phyloP scores from a whole-genome alignment of 2,888 invertebrate genomes.

The Dynastes grantii region DNA sequence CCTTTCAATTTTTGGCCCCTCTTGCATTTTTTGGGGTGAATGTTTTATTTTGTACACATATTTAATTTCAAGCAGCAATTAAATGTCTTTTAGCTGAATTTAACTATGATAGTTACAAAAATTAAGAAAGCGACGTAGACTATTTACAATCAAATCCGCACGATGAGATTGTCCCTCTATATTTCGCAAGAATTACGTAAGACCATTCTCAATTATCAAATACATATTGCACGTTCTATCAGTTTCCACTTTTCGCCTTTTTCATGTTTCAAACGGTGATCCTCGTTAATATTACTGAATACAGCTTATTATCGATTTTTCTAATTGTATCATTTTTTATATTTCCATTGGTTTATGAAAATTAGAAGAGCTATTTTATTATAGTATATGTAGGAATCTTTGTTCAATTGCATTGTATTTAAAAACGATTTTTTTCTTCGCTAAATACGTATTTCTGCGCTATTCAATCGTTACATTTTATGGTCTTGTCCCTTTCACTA shows the following conservation, averaged over 20 bases:
- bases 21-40: no score
- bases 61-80: not conserved
- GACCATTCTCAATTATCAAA: not conserved
- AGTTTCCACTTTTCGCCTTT: not conserved
- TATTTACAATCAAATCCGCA: slow-evolving; percentile 8
- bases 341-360: slow-evolving; percentile 19
- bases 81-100: not conserved
- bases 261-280: not conserved
- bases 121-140: not conserved
- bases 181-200: not conserved
- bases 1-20: no score
- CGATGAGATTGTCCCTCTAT: slow-evolving; percentile 2
- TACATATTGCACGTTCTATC: slow-evolving; percentile 36
- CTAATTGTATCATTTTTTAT: not conserved
- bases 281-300: not conserved
- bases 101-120: slow-evolving; percentile 5
- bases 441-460: not conserved
- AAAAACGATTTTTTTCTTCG: not conserved
- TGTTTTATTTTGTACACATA: not conserved
- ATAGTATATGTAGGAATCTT: slow-evolving; percentile 1
- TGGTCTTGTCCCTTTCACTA: not conserved
- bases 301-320: not conserved
- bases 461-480: not conserved
- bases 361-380: slow-evolving; percentile 15
- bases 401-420: not conserved